A percentile compares a stretch with the other conserved stretches of the same genome.
These are phyloP conservation scores for Brachypodius melanocephalos DNA, from an alignment of 2,113 vertebrate genomes.

Conservation along the genomic window DNA sequence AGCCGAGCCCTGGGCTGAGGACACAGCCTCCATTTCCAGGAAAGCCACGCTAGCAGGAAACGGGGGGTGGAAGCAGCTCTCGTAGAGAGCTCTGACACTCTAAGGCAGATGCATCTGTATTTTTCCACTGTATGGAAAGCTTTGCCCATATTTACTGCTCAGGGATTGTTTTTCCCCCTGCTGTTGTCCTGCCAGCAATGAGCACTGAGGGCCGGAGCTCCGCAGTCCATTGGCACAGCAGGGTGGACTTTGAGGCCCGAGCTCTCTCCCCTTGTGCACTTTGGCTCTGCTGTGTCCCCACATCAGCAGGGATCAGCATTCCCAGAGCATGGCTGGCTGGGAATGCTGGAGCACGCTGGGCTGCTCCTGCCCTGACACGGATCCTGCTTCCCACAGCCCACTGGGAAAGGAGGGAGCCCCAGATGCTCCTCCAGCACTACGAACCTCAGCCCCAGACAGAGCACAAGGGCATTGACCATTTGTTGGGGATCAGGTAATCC, in stretches of 20 bases:
- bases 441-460: not conserved
- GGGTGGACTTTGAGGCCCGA: not conserved
- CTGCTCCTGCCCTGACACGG: not conserved
- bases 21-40: not conserved
- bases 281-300: not conserved
- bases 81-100: not conserved
- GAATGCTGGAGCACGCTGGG: not conserved
- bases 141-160: conserved; percentile 41
- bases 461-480: fast-evolving
- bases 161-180: conserved; percentile 49
- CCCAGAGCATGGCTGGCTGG: not conserved
- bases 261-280: not conserved
- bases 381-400: not conserved
- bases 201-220: not conserved
- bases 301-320: not conserved
- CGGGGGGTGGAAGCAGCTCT: not conserved
- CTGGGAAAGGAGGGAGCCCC: not conserved
- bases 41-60: conserved; percentile 34
- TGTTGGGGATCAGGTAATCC: not conserved
- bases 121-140: not conserved
- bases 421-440: not conserved
- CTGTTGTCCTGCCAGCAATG: conserved; percentile 33
- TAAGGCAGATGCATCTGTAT: conserved; percentile 23
- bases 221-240: not conserved
- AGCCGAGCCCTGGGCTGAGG: not conserved